Evolutionary conservation across 1,140 invertebrate species (phyloP).

Genomic region (Bombus confusus): DNA sequence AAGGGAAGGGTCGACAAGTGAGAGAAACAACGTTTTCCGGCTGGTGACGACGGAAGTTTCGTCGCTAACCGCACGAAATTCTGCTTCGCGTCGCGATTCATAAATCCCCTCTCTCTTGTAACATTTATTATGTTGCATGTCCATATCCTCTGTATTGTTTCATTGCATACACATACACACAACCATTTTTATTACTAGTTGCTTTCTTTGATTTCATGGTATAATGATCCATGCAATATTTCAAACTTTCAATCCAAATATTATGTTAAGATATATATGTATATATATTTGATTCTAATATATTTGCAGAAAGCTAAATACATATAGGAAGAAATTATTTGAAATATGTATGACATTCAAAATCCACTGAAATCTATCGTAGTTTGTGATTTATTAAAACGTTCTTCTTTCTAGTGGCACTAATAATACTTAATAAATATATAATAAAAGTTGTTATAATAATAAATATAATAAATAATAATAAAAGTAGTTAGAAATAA

Average conservation of each 20-base stretch:
- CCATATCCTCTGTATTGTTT: not conserved
- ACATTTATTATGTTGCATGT: constrained; percentile 25
- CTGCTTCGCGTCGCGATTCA: constrained; percentile 29
- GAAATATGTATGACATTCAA: no score
- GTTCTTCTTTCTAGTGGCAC: no score
- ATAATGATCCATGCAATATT: not conserved
- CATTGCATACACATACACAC: not conserved
- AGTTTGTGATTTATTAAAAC: no score
- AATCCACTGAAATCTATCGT: no score
- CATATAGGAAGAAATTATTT: no score
- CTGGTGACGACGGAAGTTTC: constrained; percentile 31
- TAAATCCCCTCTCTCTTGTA: constrained; percentile 14
- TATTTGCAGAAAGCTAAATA: no score
- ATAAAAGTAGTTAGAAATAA: no score
- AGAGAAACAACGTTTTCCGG: constrained; percentile 2
- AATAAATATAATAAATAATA: no score
- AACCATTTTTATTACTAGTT: not conserved
- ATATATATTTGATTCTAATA: no score
- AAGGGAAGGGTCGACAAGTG: constrained; percentile 3
- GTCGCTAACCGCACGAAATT: constrained; percentile 29
- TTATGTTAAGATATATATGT: not conserved
- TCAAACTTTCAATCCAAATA: not conserved
- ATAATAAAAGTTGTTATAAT: no score
- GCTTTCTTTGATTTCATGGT: not conserved
- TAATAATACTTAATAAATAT: no score